A percentile compares a stretch with the other conserved stretches of the same genome.
phyloP scores from a whole-genome alignment of 2,888 invertebrate genomes.

The Priocnemis perturbator region DNA sequence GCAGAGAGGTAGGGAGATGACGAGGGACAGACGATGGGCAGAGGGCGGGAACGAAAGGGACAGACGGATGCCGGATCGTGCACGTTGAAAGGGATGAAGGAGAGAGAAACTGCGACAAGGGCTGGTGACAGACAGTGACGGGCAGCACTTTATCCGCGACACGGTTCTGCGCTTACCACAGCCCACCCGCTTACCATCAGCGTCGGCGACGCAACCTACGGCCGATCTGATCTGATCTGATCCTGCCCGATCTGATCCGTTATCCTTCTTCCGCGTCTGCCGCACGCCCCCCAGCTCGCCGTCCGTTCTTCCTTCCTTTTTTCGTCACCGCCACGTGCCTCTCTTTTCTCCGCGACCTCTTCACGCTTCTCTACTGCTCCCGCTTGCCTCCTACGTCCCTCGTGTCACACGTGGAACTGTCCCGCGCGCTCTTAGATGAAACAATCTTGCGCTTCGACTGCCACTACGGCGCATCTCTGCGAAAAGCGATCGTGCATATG shows the following conservation, averaged over 20 bases:
- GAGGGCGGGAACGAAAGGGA: constrained; percentile 20
- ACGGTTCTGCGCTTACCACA: constrained; percentile 74
- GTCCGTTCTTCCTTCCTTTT: neutral
- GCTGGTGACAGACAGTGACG: constrained; percentile 71
- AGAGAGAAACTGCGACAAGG: constrained; percentile 59
- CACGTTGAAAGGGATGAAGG: constrained; percentile 46
- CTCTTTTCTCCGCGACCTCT: constrained; percentile 15
- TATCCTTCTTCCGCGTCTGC: constrained; percentile 33
- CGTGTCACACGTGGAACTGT: no score
- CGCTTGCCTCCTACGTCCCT: no score
- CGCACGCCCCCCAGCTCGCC: no score
- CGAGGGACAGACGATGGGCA: constrained; percentile 17
- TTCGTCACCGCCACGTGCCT: neutral
- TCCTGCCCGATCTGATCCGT: constrained; percentile 55
- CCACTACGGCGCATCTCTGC: no score
- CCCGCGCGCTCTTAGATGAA: neutral
- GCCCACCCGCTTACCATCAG: constrained; percentile 66
- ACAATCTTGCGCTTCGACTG: no score
- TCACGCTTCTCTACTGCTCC: constrained; percentile 18
- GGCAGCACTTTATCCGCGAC: constrained; percentile 73
- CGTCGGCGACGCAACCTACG: constrained; percentile 51
- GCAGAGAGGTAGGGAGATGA: constrained; percentile 13
- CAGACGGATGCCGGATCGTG: constrained; percentile 31
- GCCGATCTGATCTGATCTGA: constrained; percentile 65
- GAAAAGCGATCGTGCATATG: no score